Evolutionary conservation across 2,888 invertebrate genomes (phyloP).

Genomic region (Alcis repandata): DNA sequence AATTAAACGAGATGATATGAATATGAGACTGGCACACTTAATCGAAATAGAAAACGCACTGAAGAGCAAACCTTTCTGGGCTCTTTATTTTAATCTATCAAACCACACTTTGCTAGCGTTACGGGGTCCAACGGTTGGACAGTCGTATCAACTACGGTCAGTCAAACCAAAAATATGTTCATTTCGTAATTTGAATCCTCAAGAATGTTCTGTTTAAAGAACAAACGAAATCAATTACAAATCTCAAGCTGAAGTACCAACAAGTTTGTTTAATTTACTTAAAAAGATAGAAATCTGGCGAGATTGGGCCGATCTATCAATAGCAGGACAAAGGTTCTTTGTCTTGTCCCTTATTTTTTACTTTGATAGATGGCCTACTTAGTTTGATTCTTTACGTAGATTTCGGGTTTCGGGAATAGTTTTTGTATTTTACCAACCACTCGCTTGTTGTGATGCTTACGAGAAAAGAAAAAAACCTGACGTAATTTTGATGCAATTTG

Average conservation of each 20-base stretch:
- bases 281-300: constrained; percentile 35
- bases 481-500: no score
- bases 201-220: neutral
- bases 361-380: constrained; percentile 42
- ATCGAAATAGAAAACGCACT: no score
- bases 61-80: no score
- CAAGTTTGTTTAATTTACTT: constrained; percentile 34
- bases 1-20: no score
- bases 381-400: constrained; percentile 23
- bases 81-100: no score
- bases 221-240: constrained; percentile 7
- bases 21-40: no score
- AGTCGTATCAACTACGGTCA: no score
- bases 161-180: no score
- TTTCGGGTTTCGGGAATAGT: constrained; percentile 19
- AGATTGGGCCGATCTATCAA: constrained; percentile 42
- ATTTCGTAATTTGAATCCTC: neutral
- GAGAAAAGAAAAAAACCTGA: no score
- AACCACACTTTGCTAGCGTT: no score
- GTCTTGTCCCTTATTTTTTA: constrained; percentile 30
- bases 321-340: constrained; percentile 37
- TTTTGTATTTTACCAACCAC: neutral
- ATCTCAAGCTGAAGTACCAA: neutral
- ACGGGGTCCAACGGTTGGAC: no score
- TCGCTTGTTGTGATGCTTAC: no score